These are phyloP conservation scores for Sebastolobus altivelis DNA, from an alignment of 2,797 vertebrate species.

Conservation along the genomic window DNA sequence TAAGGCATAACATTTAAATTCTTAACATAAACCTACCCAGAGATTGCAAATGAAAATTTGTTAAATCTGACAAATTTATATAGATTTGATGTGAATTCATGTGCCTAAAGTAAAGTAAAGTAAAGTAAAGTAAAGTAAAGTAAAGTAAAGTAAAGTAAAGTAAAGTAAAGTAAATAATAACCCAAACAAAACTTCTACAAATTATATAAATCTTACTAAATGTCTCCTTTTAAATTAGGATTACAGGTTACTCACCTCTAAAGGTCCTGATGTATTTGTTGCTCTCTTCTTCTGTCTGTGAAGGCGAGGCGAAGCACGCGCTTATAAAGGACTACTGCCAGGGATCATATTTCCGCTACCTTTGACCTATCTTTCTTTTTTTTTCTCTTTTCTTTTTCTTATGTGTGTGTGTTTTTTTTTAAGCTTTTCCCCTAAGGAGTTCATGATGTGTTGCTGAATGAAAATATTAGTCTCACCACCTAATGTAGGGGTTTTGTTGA, in stretches of 20 bases:
- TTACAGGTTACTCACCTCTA: conserved; percentile 61
- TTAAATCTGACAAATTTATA: background rate
- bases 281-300: conserved; percentile 35
- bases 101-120: background rate
- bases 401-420: background rate
- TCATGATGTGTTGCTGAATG: conserved; percentile 14
- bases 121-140: too few relatives aligned
- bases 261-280: conserved; percentile 21
- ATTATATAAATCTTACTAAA: background rate
- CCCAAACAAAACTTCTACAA: background rate
- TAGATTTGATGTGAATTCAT: background rate
- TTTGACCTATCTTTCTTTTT: conserved; percentile 54
- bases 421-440: background rate
- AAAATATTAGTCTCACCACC: background rate
- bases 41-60: background rate
- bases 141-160: background rate
- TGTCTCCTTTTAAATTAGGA: background rate
- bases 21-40: background rate
- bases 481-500: too few relatives aligned
- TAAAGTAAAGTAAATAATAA: background rate
- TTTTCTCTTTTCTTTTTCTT: background rate
- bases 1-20: background rate
- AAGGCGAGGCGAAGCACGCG: conserved; percentile 18
- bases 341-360: conserved; percentile 62
- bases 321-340: conserved; percentile 57